phyloP scores from a whole-genome alignment of 2,113 vertebrate genomes.

The Semnornis frantzii region DNA sequence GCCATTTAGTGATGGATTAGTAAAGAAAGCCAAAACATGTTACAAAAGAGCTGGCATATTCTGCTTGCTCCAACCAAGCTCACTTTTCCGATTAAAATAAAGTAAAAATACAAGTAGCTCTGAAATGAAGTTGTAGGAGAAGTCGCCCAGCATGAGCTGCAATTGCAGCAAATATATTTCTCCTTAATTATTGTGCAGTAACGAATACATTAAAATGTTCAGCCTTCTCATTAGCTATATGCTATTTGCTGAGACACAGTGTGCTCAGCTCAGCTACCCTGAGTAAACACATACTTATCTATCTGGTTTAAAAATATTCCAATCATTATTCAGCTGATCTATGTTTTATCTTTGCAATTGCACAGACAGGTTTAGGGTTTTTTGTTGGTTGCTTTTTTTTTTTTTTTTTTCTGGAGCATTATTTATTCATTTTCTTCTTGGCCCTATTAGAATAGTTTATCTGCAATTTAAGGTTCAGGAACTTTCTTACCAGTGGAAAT shows the following conservation, averaged over 20 bases:
- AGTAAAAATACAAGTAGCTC: not conserved
- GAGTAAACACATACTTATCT: not conserved
- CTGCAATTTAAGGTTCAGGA: not conserved
- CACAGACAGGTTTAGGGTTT: not conserved
- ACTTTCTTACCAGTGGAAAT: not conserved
- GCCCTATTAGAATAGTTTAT: not conserved
- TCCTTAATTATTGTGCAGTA: not conserved
- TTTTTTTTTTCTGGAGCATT: not conserved
- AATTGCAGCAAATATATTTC: conserved; percentile 12
- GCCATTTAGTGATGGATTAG: not conserved
- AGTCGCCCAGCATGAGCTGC: not conserved
- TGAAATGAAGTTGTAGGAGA: not conserved
- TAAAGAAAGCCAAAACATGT: not conserved
- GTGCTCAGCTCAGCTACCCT: not conserved
- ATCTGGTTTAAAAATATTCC: not conserved
- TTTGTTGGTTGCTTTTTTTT: too few species aligned
- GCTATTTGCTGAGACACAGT: not conserved
- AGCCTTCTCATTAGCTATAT: not conserved
- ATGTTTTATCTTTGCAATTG: not conserved
- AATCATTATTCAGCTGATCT: not conserved
- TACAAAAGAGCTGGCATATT: not conserved
- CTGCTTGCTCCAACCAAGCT: not conserved
- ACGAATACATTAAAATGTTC: not conserved
- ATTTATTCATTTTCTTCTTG: not conserved
- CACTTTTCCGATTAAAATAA: not conserved